Conservation (phyloP, 1,140 invertebrate species). For the Leptopilina boulardi region DNA sequence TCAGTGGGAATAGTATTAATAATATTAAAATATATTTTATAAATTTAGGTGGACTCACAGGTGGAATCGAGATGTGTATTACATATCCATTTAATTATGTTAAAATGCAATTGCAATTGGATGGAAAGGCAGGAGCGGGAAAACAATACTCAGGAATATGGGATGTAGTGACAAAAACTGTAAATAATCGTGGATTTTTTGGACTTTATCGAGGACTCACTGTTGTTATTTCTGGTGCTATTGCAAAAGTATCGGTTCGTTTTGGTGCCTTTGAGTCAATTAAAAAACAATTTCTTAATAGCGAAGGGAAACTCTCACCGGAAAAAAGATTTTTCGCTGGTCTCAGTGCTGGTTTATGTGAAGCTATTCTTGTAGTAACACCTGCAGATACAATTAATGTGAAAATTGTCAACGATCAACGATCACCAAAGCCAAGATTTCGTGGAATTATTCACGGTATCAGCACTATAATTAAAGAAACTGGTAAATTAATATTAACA, state of each 20-base stretch:
- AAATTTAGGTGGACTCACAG: slow-evolving; percentile 86
- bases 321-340: slow-evolving; percentile 91
- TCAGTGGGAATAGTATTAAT: too few relatives aligned
- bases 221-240: slow-evolving; percentile 96
- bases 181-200: slow-evolving; percentile 90
- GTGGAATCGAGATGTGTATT: slow-evolving; percentile 99
- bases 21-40: slow-evolving; percentile 10
- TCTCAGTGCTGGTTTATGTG: slow-evolving; percentile 94
- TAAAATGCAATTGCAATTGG: slow-evolving; percentile 98
- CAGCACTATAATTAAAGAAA: slow-evolving; percentile 88
- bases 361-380: slow-evolving; percentile 98
- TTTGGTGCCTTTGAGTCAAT: slow-evolving; percentile 99
- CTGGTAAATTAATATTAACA: slow-evolving; percentile 80
- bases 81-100: slow-evolving; percentile 99
- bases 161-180: slow-evolving; percentile 97
- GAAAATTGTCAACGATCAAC: slow-evolving; percentile 99
- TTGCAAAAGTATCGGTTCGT: slow-evolving; percentile 97
- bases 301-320: slow-evolving; percentile 87
- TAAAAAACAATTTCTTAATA: slow-evolving; percentile 86
- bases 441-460: slow-evolving; percentile 97
- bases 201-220: slow-evolving; percentile 97
- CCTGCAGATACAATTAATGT: slow-evolving; percentile 99
- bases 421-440: slow-evolving; percentile 92
- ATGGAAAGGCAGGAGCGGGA: slow-evolving; percentile 87
- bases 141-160: slow-evolving; percentile 91